Evolutionary conservation across 2,888 invertebrate genomes (phyloP).

Genomic region (Brachycybe producta): DNA sequence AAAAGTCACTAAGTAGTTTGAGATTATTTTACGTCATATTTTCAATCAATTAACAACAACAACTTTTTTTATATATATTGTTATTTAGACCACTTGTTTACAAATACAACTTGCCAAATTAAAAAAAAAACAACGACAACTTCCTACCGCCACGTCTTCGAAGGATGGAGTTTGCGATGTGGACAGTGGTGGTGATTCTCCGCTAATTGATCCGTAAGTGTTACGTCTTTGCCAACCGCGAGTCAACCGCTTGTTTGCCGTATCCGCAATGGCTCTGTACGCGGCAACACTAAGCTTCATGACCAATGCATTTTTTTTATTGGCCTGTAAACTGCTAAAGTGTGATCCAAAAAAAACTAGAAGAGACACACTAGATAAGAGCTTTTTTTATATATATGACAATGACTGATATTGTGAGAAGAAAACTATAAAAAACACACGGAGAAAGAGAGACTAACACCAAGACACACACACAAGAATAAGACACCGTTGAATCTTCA

Average conservation of each 20-base stretch:
- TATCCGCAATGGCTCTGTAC: slow-evolving; percentile 6
- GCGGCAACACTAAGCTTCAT: slow-evolving; percentile 11
- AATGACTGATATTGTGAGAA: too few species aligned
- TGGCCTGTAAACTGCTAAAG: too few species aligned
- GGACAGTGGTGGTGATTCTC: slow-evolving; percentile 3
- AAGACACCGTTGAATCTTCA: too few species aligned
- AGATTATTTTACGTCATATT: too few species aligned
- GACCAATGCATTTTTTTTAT: too few species aligned
- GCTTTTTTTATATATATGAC: too few species aligned
- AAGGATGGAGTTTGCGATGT: slow-evolving; percentile 9
- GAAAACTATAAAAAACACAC: too few species aligned
- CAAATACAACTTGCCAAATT: background rate
- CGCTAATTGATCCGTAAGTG: slow-evolving; percentile 5
- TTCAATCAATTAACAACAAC: background rate
- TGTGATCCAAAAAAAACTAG: too few species aligned
- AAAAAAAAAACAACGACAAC: background rate
- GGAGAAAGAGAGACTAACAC: too few species aligned
- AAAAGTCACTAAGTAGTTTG: too few species aligned
- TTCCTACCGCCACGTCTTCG: background rate
- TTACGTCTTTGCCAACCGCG: slow-evolving; percentile 2
- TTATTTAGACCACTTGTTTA: background rate
- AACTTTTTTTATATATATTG: background rate
- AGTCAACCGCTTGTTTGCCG: background rate
- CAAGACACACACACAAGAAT: too few species aligned
- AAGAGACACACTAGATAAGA: too few species aligned